Base-by-base conservation (phyloP, 2,888 invertebrate species). In the Stomorhina lunata region DNA sequence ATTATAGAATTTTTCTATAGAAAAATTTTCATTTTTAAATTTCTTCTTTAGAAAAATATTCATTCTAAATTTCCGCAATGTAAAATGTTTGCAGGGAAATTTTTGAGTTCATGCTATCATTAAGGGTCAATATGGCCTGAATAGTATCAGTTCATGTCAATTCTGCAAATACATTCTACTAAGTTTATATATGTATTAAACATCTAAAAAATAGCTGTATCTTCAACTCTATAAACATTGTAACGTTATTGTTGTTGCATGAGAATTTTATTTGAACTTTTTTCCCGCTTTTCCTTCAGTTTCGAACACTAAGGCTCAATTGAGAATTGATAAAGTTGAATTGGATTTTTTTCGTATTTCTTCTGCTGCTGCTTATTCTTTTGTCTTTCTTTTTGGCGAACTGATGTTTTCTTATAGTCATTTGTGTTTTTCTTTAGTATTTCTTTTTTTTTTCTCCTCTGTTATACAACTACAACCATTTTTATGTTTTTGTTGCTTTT, bases 251-350 rank as follows among this genome's bases (percentile, higher is more conserved):
- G 61, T 79, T 65, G 63, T 25, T 55, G 53, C 37, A n/a, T 9
- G 12, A 29, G 22, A 57, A 37, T 79, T 65, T 37, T 53, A 37
- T 68, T 53, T 50, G 15, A 43, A 53, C 40, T 32, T 63, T 77
- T 34, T n/a, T n/a, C n/a, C n/a, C n/a, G 4, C n/a, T 68, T 57
- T 59, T 48, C 55, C 17, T n/a, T 17, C n/a, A 7, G 10, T 17
- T 48, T 43, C 59, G 69, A 65, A 81, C 76, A 79, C 69, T 79
- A 83, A 84, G 82, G 84, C 89, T 89, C 88, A 88, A 89, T 89
- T 87, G 88, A 88, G 88, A 88, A 89, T 89, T 89, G 90, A 89
- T 89, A 89, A 88, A 88, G 89, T 90, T 88, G 86, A 84, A 85
- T 84, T 69, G 78, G 72, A 4, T 20, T 78, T 81, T 84, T 84